phyloP scores from a whole-genome alignment of 2,888 invertebrate species.

The Willowsia nigromaculata region DNA sequence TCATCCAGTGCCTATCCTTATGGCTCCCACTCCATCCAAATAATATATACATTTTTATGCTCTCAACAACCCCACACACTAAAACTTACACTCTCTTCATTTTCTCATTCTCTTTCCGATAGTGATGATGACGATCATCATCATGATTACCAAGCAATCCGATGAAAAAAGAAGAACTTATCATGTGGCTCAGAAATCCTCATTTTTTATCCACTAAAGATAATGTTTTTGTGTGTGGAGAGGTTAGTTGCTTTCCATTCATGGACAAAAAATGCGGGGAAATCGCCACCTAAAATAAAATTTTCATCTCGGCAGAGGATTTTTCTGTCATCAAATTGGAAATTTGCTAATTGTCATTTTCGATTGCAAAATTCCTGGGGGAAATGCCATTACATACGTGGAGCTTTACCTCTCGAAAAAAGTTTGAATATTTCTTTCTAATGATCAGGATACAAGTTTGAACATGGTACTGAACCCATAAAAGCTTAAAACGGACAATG shows the following conservation, averaged over 20 bases:
- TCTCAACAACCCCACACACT: constrained; percentile 29
- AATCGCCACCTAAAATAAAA: too few species aligned
- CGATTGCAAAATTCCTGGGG: too few species aligned
- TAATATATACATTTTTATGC: constrained; percentile 24
- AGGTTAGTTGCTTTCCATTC: background rate
- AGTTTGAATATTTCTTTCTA: too few species aligned
- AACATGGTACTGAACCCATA: too few species aligned
- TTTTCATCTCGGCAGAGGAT: too few species aligned
- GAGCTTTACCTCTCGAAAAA: too few species aligned
- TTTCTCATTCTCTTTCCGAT: background rate
- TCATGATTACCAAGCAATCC: background rate
- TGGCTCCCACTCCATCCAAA: background rate
- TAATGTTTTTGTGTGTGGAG: constrained; percentile 29
- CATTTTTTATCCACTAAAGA: constrained; percentile 40
- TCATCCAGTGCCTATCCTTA: constrained; percentile 10
- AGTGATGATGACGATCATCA: constrained; percentile 4
- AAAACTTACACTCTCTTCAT: constrained; percentile 25
- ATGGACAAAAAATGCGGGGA: background rate
- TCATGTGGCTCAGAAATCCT: constrained; percentile 50
- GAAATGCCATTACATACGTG: too few species aligned
- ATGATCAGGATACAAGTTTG: too few species aligned
- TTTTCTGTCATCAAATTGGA: too few species aligned
- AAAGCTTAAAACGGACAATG: too few species aligned
- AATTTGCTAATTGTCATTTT: too few species aligned
- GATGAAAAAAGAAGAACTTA: constrained; percentile 43